Conservation (phyloP, 2,797 vertebrate species). For the Luscinia luscinia region DNA sequence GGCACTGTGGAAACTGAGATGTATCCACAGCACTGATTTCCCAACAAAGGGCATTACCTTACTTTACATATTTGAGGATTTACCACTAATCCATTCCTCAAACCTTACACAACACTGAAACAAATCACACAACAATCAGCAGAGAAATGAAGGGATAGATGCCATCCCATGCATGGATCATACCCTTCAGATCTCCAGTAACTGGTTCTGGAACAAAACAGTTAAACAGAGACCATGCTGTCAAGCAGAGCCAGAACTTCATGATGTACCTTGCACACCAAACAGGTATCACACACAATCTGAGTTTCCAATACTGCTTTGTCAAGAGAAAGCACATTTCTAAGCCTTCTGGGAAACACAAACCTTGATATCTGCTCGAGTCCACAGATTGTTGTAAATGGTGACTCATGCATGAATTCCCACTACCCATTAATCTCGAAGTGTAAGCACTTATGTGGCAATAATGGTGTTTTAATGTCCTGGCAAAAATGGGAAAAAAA, state of each 20-base stretch:
- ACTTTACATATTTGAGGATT: not conserved
- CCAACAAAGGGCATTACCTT: not conserved
- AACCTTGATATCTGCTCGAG: not conserved
- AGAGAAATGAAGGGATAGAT: not conserved
- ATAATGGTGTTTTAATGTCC: slow-evolving; percentile 26
- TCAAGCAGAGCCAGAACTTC: not conserved
- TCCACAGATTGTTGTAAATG: not conserved
- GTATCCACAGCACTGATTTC: not conserved
- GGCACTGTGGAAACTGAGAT: not conserved
- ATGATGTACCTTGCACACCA: not conserved
- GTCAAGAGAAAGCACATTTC: not conserved
- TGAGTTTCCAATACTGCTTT: not conserved
- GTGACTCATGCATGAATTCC: slow-evolving; percentile 39
- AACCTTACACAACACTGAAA: not conserved
- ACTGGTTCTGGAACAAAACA: not conserved
- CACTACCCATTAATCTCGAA: slow-evolving; percentile 25
- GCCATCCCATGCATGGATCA: rapidly evolving
- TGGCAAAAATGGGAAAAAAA: slow-evolving; percentile 28
- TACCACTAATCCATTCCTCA: not conserved
- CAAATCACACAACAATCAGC: not conserved
- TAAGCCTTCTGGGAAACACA: slow-evolving; percentile 14
- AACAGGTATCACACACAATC: rapidly evolving
- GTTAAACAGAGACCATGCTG: not conserved
- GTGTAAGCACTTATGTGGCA: not conserved
- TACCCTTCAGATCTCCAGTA: not conserved